Conservation (phyloP, 2,888 invertebrate species). For the Pristionchus entomophagus region DNA sequence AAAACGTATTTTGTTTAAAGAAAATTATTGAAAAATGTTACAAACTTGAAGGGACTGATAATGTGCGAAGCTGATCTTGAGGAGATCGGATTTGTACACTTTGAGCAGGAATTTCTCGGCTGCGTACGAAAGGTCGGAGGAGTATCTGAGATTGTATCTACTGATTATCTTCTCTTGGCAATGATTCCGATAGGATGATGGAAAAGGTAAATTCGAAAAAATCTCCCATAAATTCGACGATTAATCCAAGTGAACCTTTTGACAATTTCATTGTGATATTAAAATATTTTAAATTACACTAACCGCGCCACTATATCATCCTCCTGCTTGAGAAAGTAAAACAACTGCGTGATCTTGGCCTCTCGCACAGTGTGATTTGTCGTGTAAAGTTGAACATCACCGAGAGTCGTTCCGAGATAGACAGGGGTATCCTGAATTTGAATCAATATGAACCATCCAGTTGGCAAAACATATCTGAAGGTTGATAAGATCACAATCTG, state of each 20-base stretch:
- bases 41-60: conserved; percentile 72
- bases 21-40: background rate
- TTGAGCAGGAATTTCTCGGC: conserved; percentile 67
- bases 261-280: too few species aligned
- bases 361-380: conserved; percentile 67
- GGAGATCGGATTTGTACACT: conserved; percentile 67
- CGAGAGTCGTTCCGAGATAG: conserved; percentile 72
- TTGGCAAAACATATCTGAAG: background rate
- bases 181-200: too few species aligned
- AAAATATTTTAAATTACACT: too few species aligned
- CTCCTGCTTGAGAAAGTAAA: conserved; percentile 74
- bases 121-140: conserved; percentile 70
- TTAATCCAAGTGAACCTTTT: too few species aligned
- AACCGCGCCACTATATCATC: conserved; percentile 54
- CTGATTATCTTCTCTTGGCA: background rate
- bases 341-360: conserved; percentile 71
- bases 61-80: conserved; percentile 72
- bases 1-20: background rate
- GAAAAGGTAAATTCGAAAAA: too few species aligned
- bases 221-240: too few species aligned
- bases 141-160: conserved; percentile 64
- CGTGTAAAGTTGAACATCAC: conserved; percentile 66
- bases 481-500: background rate
- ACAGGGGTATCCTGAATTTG: conserved; percentile 72
- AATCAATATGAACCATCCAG: background rate